A percentile compares a stretch with the other conserved stretches of the same genome.
Evolutionary conservation across 2,113 vertebrate species (phyloP).

Genomic region (Charina bottae): DNA sequence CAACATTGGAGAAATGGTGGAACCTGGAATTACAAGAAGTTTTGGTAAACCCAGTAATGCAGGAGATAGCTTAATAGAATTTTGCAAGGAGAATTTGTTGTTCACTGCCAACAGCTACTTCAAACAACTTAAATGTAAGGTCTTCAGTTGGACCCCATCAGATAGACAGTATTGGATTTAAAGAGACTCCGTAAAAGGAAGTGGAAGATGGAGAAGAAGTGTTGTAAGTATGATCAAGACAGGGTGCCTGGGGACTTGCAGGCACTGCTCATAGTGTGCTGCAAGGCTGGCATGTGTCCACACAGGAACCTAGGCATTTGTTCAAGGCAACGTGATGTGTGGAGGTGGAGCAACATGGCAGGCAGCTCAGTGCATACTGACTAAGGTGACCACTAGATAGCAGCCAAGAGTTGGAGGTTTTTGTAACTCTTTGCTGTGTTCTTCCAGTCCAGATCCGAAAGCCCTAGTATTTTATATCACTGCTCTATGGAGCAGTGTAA

Average conservation of each 20-base stretch:
- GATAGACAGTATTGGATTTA: background rate
- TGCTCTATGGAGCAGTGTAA: background rate
- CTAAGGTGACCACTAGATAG: background rate
- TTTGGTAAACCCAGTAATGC: background rate
- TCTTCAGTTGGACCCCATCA: background rate
- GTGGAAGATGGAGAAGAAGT: background rate
- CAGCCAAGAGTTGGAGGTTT: background rate
- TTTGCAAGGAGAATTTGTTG: background rate
- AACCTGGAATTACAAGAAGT: background rate
- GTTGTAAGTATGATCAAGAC: background rate
- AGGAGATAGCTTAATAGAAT: background rate
- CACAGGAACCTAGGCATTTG: background rate
- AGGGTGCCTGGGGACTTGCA: background rate
- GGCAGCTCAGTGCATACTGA: background rate
- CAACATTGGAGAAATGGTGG: background rate
- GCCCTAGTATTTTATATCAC: background rate
- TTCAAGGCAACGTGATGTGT: background rate
- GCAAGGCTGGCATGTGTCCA: background rate
- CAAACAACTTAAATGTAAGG: background rate
- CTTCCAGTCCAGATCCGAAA: background rate
- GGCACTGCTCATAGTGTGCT: background rate
- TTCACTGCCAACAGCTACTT: background rate
- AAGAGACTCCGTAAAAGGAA: background rate
- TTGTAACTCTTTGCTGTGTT: background rate
- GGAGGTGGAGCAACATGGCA: background rate